Base-by-base conservation (phyloP, 2,888 invertebrate species). In the Rhagium mordax region DNA sequence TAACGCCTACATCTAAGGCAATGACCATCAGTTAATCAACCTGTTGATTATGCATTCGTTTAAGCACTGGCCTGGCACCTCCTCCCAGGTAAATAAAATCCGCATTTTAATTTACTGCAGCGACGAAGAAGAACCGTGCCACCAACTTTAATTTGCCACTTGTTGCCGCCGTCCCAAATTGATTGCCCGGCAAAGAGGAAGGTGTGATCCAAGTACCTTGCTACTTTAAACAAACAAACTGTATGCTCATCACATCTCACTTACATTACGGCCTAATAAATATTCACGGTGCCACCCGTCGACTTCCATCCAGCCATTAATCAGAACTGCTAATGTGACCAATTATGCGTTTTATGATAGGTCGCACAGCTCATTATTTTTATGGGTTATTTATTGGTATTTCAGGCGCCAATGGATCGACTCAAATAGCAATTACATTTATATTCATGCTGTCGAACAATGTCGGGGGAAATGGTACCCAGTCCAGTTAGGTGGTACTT, bases 291-390 rank as follows among this genome's bases (percentile, higher is more conserved):
- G 8, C 15, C 10, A 57, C 10, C n/a, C 29, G 29, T 27, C 27
- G 27, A 57, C 29, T 57, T 57, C 57, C 57, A 57, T 57, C 15
- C 15, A n/a, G 21, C 24, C 29, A 57, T n/a, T 20, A 53, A 53
- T 48, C 20, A 21, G 53, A 18, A 53, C 29, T 15, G 57, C 57
- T 57, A 57, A 57, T 57, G 29, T 24, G 51, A 27, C 27, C 51
- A 65, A 65, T 65, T 51, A 65, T 65, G 24, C 27, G 64, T 16
- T 47, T 62, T 65, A 29, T 51, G 51, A 51, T 51, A 15, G 49
- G 51, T 29, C 29, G 13, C 15, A 29, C 13, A 51, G 16, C 21
- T 29, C 51, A 20, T 16, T 16, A 29, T 65, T 65, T 65, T 65
- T 51, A 65, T 24, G 13, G 47, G 29, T 29, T 27, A 21, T 65